phyloP scores from a whole-genome alignment of 2,113 vertebrate genomes.

The Numida meleagris region DNA sequence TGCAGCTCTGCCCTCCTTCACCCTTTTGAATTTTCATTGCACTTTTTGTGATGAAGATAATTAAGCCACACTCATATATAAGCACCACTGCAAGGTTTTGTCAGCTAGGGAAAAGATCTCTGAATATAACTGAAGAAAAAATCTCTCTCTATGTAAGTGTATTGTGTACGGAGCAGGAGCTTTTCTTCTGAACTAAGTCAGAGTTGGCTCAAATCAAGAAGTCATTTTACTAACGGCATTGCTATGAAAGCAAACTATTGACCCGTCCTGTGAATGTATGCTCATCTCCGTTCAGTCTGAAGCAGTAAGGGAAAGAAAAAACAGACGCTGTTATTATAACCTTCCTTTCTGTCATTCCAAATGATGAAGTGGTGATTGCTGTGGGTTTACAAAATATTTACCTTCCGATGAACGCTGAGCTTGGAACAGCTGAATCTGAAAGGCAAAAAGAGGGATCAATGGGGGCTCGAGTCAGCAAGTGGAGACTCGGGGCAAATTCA shows the following conservation, averaged over 20 bases:
- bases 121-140: neutral
- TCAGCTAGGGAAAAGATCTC: neutral
- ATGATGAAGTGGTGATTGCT: neutral
- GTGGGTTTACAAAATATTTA: neutral
- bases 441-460: neutral
- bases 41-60: constrained; percentile 1
- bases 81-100: neutral
- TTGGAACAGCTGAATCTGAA: neutral
- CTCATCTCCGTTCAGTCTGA: neutral
- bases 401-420: neutral
- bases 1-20: neutral
- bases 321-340: neutral
- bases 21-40: neutral
- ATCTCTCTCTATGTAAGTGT: neutral
- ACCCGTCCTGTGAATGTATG: neutral
- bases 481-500: neutral
- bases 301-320: neutral
- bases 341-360: neutral
- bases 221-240: neutral
- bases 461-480: neutral
- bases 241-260: neutral
- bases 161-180: neutral
- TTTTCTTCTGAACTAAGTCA: neutral
- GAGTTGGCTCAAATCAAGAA: constrained; percentile 6
- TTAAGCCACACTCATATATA: neutral